Evolutionary conservation across 1,140 invertebrate genomes (phyloP), one percentile per base, ranked within the genome.

Genomic region (Ylistrum balloti): DNA sequence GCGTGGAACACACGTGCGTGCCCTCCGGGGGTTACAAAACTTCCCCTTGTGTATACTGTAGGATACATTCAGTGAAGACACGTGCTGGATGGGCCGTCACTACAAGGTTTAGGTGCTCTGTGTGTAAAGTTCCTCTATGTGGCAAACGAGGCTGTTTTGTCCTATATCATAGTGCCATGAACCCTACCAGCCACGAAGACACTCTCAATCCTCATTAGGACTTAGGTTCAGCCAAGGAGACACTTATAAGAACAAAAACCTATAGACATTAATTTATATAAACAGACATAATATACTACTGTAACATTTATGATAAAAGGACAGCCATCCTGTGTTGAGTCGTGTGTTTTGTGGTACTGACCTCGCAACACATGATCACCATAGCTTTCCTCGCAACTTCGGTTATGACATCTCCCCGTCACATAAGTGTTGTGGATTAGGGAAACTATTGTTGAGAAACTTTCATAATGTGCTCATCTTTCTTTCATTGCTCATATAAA

Each of bases 111-210:
- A 74, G 56, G 56, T 74, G 56, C 56, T 74, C 56, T 7, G 56
- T 74, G 56, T 74, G 56, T 74, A 74, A 74, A 74, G 56, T 74
- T 74, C 56, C 56, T 28, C n/a, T 74, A 3, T 74, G 56, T 74
- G 56, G 56, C 5, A 74, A 74, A 28, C 56, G 56, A n/a, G 56
- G 56, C 22, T 74, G 56, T 28, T 74, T 74, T 74, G 56, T 74
- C 56, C 22, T 74, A 0, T 74, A 74, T 74, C 56, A 74, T 74
- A 74, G 56, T n/a, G 56, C 56, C n/a, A 74, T 74, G 56, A 74
- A 5, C 0, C 56, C 56, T 74, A 17, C 22, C 22, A 5, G 22
- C 22, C 56, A 5, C 0, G 22, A 17, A n/a, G 56, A 74, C 56
- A 28, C 56, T 74, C 15, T 28, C n/a, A 28, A 5, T 48, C 45